phyloP scores from a whole-genome alignment of 2,888 invertebrate species.

The Caenorhabditis sp. region DNA sequence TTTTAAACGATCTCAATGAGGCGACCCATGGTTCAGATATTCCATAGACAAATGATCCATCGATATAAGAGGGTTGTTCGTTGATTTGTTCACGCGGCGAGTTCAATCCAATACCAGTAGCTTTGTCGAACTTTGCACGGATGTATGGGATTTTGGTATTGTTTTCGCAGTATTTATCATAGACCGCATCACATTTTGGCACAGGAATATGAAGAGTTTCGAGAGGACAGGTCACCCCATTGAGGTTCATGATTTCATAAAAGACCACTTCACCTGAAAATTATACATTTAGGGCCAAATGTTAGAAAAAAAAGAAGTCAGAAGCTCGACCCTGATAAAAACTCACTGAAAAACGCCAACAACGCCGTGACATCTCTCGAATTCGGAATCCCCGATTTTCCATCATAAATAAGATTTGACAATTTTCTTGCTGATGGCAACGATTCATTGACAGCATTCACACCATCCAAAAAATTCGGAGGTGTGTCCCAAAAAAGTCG shows the following conservation, averaged over 20 bases:
- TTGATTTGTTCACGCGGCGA: slow-evolving; percentile 96
- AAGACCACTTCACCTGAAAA: slow-evolving; percentile 88
- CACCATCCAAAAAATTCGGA: slow-evolving; percentile 90
- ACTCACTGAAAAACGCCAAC: slow-evolving; percentile 88
- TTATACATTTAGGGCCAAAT: neutral
- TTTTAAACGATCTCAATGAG: slow-evolving; percentile 90
- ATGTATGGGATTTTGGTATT: slow-evolving; percentile 92
- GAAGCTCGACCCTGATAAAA: too few relatives aligned
- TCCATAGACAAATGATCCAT: slow-evolving; percentile 97
- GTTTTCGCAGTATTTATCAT: slow-evolving; percentile 88
- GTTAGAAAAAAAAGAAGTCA: too few relatives aligned
- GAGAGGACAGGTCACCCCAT: slow-evolving; percentile 94
- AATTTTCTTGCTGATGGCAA: slow-evolving; percentile 86
- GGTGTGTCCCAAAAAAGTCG: slow-evolving; percentile 89
- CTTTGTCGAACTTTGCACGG: slow-evolving; percentile 80
- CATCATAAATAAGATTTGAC: slow-evolving; percentile 84
- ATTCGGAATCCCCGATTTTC: slow-evolving; percentile 76
- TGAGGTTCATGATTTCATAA: slow-evolving; percentile 95
- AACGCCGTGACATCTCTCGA: slow-evolving; percentile 73
- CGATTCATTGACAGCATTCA: slow-evolving; percentile 89
- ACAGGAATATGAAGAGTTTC: slow-evolving; percentile 94
- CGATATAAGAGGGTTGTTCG: slow-evolving; percentile 96
- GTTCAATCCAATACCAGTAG: slow-evolving; percentile 94
- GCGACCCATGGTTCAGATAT: slow-evolving; percentile 96
- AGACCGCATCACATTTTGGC: slow-evolving; percentile 87